phyloP scores from a whole-genome alignment of 2,113 vertebrate genomes.

The Colossoma macropomum region DNA sequence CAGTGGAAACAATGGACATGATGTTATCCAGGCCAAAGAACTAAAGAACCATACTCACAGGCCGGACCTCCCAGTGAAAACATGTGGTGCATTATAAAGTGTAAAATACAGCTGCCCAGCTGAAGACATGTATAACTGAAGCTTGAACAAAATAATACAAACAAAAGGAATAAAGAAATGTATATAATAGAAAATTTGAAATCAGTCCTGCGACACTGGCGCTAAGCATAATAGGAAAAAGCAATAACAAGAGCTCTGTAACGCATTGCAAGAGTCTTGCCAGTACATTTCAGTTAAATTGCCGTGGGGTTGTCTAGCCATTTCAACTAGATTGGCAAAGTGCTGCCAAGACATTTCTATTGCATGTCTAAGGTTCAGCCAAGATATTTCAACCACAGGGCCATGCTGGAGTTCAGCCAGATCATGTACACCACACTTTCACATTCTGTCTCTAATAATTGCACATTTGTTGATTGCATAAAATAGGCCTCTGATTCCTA shows the following conservation, averaged over 20 bases:
- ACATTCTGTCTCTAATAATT: neutral
- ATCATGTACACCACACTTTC: neutral
- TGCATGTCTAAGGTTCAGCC: neutral
- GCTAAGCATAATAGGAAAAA: neutral
- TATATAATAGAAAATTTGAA: neutral
- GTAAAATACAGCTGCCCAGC: too few relatives aligned
- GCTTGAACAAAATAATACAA: too few relatives aligned
- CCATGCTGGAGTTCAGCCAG: neutral
- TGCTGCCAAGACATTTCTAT: neutral
- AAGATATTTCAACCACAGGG: neutral
- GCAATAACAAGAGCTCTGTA: neutral
- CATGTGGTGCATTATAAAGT: too few relatives aligned
- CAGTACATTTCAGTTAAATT: neutral
- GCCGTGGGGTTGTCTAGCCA: neutral
- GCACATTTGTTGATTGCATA: neutral
- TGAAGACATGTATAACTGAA: too few relatives aligned
- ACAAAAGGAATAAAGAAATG: neutral
- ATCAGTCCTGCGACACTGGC: neutral
- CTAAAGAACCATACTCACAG: too few relatives aligned
- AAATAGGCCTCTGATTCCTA: neutral
- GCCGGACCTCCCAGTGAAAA: too few relatives aligned
- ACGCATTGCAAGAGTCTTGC: neutral
- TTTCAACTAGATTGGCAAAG: neutral
- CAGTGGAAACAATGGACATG: too few relatives aligned
- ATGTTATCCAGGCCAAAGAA: too few relatives aligned